phyloP scores from a whole-genome alignment of 2,888 invertebrate genomes.

The Chaetoderma sp. region DNA sequence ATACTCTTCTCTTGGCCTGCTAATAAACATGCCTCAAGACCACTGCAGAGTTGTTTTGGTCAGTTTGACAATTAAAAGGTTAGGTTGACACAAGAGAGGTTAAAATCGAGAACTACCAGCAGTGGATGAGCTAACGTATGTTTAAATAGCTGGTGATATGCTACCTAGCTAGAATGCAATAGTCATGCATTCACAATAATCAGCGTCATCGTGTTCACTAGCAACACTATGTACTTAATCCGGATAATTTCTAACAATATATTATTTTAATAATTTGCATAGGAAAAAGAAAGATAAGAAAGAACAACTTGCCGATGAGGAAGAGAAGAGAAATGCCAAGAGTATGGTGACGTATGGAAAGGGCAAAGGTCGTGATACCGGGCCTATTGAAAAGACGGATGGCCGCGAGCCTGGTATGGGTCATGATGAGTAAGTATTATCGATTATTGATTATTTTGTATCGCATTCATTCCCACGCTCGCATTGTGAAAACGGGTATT shows the following conservation, averaged over 20 bases:
- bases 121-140: too few species aligned
- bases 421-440: slow-evolving; percentile 53
- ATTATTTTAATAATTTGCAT: background rate
- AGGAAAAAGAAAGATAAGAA: slow-evolving; percentile 36
- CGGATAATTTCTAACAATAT: background rate
- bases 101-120: too few species aligned
- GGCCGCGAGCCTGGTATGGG: slow-evolving; percentile 53
- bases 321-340: slow-evolving; percentile 43
- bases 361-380: slow-evolving; percentile 46
- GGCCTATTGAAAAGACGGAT: slow-evolving; percentile 45
- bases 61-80: too few species aligned
- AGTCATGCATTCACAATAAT: too few species aligned
- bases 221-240: background rate
- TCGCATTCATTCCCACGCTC: background rate
- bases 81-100: too few species aligned
- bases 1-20: too few species aligned
- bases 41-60: too few species aligned
- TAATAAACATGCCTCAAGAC: too few species aligned
- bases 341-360: slow-evolving; percentile 65
- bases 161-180: too few species aligned
- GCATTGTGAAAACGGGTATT: background rate
- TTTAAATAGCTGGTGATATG: too few species aligned
- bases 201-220: too few species aligned
- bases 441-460: background rate
- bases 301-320: slow-evolving; percentile 18